Base-by-base conservation (phyloP, 1,140 invertebrate genomes). In the Achroia grisella region DNA sequence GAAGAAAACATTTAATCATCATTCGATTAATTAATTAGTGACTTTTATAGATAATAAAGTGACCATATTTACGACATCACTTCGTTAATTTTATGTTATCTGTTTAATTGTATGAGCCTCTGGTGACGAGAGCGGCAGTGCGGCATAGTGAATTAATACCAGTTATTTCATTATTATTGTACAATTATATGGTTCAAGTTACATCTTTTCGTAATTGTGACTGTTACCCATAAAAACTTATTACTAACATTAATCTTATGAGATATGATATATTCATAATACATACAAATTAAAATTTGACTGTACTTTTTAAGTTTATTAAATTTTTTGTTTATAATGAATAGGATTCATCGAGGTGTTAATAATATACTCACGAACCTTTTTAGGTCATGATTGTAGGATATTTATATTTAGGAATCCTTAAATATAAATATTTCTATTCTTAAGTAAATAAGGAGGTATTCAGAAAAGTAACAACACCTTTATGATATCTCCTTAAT, bases 21-120 rank as follows among this genome's bases (percentile, higher is more conserved):
- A 72, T 69, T 71, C 80, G 80, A 84, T 82, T 84, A 84, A 84
- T 84, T 80, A 78, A 75, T 82, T 72, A 72, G 56, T 74, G 76
- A 79, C 77, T 65, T 82, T 84, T 82, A 84, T 81, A 71, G 77
- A 80, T 80, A 73, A 70, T 84, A 81, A 80, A 84, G 56, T 67
- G 56, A 70, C 64, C 52, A 66, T 77, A 74, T 82, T 82, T 81
- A 82, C 60, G 78, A 70, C 63, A 63, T 59, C 52, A 52, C 52
- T 73, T 66, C 64, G 69, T 80, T 81, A 77, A 71, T 82, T 80
- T 77, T 74, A 79, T 72, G 68, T 72, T 81, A 76, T 77, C 74
- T 68, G 59, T 68, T 65, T 76, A 78, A 78, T 78, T 78, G 63
- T 69, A 63, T 41, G 54, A 64, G 58, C 56, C 71, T 60, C 40